Base-by-base conservation (phyloP, 92 coral and sea anemone species). In the Pocillopora grandis region DNA sequence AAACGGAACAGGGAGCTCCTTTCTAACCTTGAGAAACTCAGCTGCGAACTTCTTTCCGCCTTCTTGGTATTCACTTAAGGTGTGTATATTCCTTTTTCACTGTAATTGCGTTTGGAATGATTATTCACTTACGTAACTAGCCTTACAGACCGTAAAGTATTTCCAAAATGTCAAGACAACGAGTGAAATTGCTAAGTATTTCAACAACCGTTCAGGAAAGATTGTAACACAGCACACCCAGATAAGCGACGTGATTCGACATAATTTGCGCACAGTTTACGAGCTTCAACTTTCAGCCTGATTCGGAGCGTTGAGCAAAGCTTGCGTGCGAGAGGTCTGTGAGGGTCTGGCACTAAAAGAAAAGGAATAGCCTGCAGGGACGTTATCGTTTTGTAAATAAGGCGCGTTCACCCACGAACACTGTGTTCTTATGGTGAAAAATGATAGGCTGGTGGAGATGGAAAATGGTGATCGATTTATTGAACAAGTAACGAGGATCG, bases 221-320 rank as follows among this genome's bases (percentile, higher is more conserved):
- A 66, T 66, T 66, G 71, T 66, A 20, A 37, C 17, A 66, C 17
- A 66, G 71, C 71, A 66, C 71, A 66, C 13, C 71, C 36, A 23
- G 71, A 66, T 20, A 6, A 66, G 18, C 9, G 49, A 66, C 10
- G 70, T 65, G 71, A 66, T 66, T 66, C 5, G 71, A 66, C 71
- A 66, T 66, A 63, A 63, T 23, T 66, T 66, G 49, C 7, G 49
- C 49, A 0, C 49, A 42, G 49, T 42, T 42, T 42, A 42, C 7
- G 0, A 42, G 49, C 49, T 6, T 42, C 7, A 42, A 42, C 49
- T 42, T 1, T 42, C 1, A 42, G 49, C 49, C 49, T 42, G 71
- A 66, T 66, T 66, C 71, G 37, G 27, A 66, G 71, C 71, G 71
- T 66, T 66, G 36, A 66, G 71, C 27, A 23, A 66, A 23, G 71